These are phyloP conservation scores for Neelides sp. DNA, from an alignment of 1,140 invertebrate species.

Conservation along the genomic window DNA sequence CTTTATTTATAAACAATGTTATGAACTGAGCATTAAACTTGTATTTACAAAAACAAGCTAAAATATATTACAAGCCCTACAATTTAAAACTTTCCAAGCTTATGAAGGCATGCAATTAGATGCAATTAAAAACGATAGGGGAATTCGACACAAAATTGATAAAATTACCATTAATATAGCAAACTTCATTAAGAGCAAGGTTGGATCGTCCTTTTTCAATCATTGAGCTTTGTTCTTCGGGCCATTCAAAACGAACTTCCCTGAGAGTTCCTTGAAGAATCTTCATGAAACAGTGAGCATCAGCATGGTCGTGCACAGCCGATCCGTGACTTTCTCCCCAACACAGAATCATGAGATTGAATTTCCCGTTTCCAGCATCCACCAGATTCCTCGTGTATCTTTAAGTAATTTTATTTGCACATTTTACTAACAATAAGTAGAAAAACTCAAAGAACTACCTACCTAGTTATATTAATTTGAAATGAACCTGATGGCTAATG, in stretches of 20 bases:
- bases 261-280: conserved; percentile 43
- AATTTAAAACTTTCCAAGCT: background rate
- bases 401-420: too few relatives aligned
- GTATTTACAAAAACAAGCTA: too few relatives aligned
- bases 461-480: too few relatives aligned
- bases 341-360: conserved; percentile 92
- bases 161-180: conserved; percentile 82
- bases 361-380: conserved; percentile 89
- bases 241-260: conserved; percentile 63
- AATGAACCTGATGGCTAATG: too few relatives aligned
- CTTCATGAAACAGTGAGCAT: conserved; percentile 97
- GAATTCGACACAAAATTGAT: background rate
- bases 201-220: conserved; percentile 37
- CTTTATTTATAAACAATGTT: too few relatives aligned
- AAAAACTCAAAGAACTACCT: too few relatives aligned
- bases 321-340: conserved; percentile 93
- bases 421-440: too few relatives aligned
- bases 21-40: too few relatives aligned
- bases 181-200: conserved; percentile 62
- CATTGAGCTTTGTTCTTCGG: conserved; percentile 35
- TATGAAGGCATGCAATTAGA: background rate
- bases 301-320: conserved; percentile 89
- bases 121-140: too few relatives aligned
- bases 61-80: too few relatives aligned
- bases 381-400: conserved; percentile 91